Base-by-base conservation (phyloP, 2,888 invertebrate species). In the Hylaea fasciaria region DNA sequence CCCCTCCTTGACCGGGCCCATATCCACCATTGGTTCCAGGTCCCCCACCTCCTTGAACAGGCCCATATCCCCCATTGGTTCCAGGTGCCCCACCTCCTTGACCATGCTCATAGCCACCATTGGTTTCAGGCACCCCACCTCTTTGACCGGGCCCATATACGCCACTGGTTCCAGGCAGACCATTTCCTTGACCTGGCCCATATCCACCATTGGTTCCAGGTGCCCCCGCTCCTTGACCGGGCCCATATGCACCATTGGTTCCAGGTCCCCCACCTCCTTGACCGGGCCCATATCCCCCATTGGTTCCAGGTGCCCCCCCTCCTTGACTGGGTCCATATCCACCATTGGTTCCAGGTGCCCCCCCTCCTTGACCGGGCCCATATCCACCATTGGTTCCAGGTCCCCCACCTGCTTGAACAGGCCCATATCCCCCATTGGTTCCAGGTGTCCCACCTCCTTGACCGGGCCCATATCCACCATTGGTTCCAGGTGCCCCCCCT, bases 61-160 rank as follows among this genome's bases (percentile, higher is more conserved):
- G 58, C 5, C 65, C 60, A 62, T 72, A 71, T 41, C 52, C 68
- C 16, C 65, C 68, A 45, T 52, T 53, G 22, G 64, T 63, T 46
- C 56, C 62, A 11, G 56, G 46, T 45, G 29, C 37, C 16, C 37
- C 46, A 35, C 17, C 47, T 54, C 43, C 65, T 61, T 66, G 64
- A 8, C 66, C 58, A 12, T 64, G 71, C 17, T 64, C 66, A 62
- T 67, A 62, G n/a, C 49, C 53, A 14, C 55, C 48, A 5, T 44
- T 40, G 10, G 56, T 58, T 48, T 51, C 66, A 29, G 58, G 58
- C 37, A 54, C 50, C 13, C 29, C 50, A 43, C 43, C 14, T 22
- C 35, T 16, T 16, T 63, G 62, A 12, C 63, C 59, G 8, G 65
- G 72, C 14, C 66, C 66, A 57, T 67, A 64, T 22, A 50, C 68